phyloP scores from a whole-genome alignment of 1,140 invertebrate species.

The Atta cephalotes region DNA sequence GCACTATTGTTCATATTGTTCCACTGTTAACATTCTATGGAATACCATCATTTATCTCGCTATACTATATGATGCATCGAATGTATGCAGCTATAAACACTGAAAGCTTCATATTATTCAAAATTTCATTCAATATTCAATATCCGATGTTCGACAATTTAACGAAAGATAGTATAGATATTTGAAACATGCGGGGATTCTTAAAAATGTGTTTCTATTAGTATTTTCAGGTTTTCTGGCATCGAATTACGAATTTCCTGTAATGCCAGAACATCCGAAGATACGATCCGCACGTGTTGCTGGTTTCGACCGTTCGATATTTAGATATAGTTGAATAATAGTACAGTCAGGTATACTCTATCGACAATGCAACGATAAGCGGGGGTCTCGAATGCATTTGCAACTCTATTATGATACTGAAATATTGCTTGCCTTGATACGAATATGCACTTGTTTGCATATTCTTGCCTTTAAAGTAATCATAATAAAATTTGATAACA shows the following conservation, averaged over 20 bases:
- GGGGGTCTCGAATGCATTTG: slow-evolving; percentile 52
- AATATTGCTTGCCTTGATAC: slow-evolving; percentile 54
- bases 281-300: neutral
- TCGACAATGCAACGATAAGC: slow-evolving; percentile 65
- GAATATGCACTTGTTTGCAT: neutral
- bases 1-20: slow-evolving; percentile 27
- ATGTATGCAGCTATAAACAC: neutral
- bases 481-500: slow-evolving; percentile 30
- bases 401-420: neutral
- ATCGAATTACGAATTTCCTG: neutral
- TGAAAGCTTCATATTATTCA: neutral
- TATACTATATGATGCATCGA: slow-evolving; percentile 2
- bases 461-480: neutral
- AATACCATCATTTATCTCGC: neutral
- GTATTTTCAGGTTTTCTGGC: neutral
- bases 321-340: slow-evolving; percentile 62
- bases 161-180: neutral
- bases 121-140: slow-evolving; percentile 10
- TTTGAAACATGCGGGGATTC: neutral
- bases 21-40: neutral
- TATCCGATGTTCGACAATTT: neutral
- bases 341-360: slow-evolving; percentile 50
- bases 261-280: neutral
- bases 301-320: slow-evolving; percentile 51
- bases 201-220: neutral